phyloP scores from a whole-genome alignment of 2,113 vertebrate genomes.

The Pterocles gutturalis region DNA sequence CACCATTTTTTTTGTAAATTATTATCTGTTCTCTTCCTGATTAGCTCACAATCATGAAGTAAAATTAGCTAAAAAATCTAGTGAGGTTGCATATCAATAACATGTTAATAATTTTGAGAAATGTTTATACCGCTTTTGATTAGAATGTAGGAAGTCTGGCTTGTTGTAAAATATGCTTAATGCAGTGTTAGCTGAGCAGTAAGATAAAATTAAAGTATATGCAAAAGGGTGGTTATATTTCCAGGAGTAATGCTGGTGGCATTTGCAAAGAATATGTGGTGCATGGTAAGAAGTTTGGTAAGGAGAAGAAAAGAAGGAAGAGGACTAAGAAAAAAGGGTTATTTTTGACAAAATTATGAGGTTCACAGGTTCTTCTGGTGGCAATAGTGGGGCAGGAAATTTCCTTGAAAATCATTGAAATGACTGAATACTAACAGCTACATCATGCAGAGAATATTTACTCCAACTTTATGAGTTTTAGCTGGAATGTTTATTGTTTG shows the following conservation, averaged over 20 bases:
- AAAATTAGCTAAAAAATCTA: conserved; percentile 21
- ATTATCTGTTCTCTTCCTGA: neutral
- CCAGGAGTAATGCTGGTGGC: neutral
- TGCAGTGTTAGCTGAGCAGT: neutral
- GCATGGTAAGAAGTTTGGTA: neutral
- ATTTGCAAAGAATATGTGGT: neutral
- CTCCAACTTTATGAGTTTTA: neutral
- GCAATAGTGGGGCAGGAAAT: neutral
- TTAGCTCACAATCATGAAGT: neutral
- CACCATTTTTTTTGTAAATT: neutral
- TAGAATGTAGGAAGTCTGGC: neutral
- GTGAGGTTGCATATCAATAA: neutral
- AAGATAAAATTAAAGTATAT: neutral
- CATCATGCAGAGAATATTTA: neutral
- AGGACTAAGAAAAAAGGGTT: neutral
- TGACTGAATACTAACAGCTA: neutral
- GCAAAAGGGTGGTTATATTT: neutral
- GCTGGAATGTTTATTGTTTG: neutral
- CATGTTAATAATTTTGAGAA: neutral
- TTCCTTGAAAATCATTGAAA: neutral
- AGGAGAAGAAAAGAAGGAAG: neutral
- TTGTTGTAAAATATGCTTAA: neutral
- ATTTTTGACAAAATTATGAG: neutral
- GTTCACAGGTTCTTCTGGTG: neutral
- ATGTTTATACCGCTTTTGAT: neutral